Conservation (phyloP, 2,888 invertebrate species). For the Prosopocoilus inquinatus region DNA sequence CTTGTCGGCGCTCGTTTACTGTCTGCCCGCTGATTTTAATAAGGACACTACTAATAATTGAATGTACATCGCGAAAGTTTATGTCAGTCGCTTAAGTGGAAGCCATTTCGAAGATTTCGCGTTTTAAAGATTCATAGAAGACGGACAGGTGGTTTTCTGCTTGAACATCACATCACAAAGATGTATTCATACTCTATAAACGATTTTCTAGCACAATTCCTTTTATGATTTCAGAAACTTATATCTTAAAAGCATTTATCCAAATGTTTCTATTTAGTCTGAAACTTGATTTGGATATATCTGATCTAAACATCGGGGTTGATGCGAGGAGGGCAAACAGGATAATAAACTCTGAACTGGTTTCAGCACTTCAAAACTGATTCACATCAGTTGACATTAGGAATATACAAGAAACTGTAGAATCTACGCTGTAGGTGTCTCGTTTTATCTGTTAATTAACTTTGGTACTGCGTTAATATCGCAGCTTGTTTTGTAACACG, state of each 20-base stretch:
- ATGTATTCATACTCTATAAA: too few species aligned
- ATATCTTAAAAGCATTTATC: too few species aligned
- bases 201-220: too few species aligned
- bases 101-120: not conserved
- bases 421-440: conserved; percentile 1
- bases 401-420: not conserved
- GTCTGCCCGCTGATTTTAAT: conserved; percentile 39
- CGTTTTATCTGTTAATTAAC: conserved; percentile 1
- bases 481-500: too few species aligned
- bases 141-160: not conserved
- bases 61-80: conserved; percentile 2
- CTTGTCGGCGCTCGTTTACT: conserved; percentile 36
- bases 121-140: not conserved
- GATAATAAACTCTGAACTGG: too few species aligned
- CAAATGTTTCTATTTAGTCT: too few species aligned
- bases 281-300: too few species aligned
- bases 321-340: too few species aligned
- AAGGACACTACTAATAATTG: conserved; percentile 21
- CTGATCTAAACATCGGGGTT: too few species aligned
- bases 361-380: too few species aligned
- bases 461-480: not conserved
- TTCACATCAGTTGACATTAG: too few species aligned
- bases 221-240: too few species aligned
- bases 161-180: not conserved
- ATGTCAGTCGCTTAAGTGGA: not conserved